Percentiles rank a stretch among this genome's conserved stretches.
phyloP scores from a whole-genome alignment of 2,113 vertebrate genomes.

The Nycticorax nycticorax region DNA sequence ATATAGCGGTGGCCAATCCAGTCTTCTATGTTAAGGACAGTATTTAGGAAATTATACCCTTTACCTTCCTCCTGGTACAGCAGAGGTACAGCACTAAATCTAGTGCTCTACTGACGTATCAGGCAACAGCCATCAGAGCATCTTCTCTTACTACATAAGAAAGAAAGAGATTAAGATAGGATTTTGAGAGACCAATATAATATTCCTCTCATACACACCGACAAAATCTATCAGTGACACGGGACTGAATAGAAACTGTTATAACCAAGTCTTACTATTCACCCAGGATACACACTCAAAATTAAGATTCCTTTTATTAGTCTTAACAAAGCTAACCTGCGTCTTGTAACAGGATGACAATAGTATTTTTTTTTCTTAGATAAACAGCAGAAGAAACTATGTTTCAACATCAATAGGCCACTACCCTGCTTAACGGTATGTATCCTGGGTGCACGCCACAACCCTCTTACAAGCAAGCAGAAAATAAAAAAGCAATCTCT shows the following conservation, averaged over 20 bases:
- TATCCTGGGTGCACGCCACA: background rate
- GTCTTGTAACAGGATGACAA: background rate
- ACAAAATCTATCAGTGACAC: background rate
- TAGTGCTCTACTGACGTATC: background rate
- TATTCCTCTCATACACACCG: background rate
- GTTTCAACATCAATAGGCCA: background rate
- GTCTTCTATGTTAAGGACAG: rapidly evolving
- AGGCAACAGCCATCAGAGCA: background rate
- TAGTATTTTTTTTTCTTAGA: background rate
- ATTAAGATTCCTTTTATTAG: background rate
- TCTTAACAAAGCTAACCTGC: background rate
- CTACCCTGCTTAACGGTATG: background rate
- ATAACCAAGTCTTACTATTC: background rate
- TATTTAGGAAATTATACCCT: background rate
- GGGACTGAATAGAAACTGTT: background rate
- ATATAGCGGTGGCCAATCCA: background rate
- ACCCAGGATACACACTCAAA: background rate
- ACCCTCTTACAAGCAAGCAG: background rate
- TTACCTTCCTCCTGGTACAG: background rate
- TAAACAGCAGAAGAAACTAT: background rate
- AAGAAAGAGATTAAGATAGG: background rate
- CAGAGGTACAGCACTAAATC: background rate
- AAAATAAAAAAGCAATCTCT: background rate
- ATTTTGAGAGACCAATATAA: background rate
- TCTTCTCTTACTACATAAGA: background rate